Evolutionary conservation across 2,113 vertebrate genomes (phyloP), one percentile per base, ranked within the genome.

Genomic region (Halcyon senegalensis): DNA sequence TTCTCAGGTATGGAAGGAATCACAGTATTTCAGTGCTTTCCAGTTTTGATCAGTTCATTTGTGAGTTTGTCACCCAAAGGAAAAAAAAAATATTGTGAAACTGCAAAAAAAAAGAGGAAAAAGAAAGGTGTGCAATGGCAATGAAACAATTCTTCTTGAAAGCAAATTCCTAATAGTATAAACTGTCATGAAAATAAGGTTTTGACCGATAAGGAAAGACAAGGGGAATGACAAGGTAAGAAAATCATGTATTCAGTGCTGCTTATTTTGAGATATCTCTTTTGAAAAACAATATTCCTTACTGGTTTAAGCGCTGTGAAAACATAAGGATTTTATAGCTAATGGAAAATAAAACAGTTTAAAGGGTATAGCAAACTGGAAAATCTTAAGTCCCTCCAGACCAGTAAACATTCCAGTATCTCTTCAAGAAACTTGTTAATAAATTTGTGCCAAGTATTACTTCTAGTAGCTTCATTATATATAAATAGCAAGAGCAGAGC

Each of bases 351-450:
- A 92, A 91, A 94, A 90, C 69, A 74, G 56, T 90, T 89, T 89
- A 86, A 95, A 92, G 43, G 73, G 87, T 93, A 89, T 59, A 56
- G 82, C 48, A 82, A 93, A 87, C 69, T 94, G 81, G 74, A 90
- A 93, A 95, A 94, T 89, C 44, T 18, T 75, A 39, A 83, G 76
- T 95, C 76, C 76, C 93, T 94, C 64, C 64, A 94, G 91, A 92
- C 89, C 56, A 89, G 37, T 78, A 89, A 87, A 87, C 51, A 55
- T 94, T 95, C 80, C 86, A 78, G 27, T 92, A 90, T 95, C 89
- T 95, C 84, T 94, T 94, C 69, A 93, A 94, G 64, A 73, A 90
- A 67, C 76, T 92, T 75, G 64, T 84, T 84, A 84, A 93, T 75
- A 74, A n/a, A 59, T 89, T 84, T 84, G 14, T 96, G 94, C 89